Conservation (phyloP, 2,797 vertebrate genomes). For the Galagoides demidoff region DNA sequence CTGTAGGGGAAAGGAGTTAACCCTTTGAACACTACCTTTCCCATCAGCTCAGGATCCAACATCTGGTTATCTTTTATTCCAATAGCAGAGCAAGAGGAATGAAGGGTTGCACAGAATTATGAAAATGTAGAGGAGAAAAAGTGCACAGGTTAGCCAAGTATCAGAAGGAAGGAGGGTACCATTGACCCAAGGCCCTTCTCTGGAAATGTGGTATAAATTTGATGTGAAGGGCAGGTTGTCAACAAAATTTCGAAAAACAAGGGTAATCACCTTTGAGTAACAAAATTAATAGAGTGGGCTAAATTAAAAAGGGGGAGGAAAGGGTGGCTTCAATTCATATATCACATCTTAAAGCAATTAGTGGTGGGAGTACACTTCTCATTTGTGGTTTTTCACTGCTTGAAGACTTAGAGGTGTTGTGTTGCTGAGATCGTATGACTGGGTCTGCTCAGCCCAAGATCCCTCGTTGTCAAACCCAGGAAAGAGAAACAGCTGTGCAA, state of each 20-base stretch:
- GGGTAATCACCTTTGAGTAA: slow-evolving; percentile 55
- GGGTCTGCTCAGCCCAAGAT: neutral
- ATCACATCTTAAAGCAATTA: slow-evolving; percentile 22
- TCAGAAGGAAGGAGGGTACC: neutral
- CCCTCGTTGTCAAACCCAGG: neutral
- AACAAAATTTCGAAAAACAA: slow-evolving; percentile 37
- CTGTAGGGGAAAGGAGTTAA: slow-evolving; percentile 77
- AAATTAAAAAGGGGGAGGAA: neutral
- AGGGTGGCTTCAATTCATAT: neutral
- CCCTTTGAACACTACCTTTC: slow-evolving; percentile 71
- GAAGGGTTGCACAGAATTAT: neutral
- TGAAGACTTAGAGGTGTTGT: neutral
- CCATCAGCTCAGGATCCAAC: neutral
- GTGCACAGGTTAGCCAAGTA: neutral
- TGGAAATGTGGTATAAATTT: neutral
- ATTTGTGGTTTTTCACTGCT: neutral
- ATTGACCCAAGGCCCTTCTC: neutral
- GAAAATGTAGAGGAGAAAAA: neutral
- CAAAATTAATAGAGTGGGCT: slow-evolving; percentile 48
- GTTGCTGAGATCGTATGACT: neutral
- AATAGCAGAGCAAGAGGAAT: slow-evolving; percentile 37
- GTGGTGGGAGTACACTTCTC: neutral
- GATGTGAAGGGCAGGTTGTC: neutral
- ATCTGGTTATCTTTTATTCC: neutral
- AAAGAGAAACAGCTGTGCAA: slow-evolving; percentile 44